Base-by-base conservation (phyloP, 2,888 invertebrate species). In the Molorchus minor region DNA sequence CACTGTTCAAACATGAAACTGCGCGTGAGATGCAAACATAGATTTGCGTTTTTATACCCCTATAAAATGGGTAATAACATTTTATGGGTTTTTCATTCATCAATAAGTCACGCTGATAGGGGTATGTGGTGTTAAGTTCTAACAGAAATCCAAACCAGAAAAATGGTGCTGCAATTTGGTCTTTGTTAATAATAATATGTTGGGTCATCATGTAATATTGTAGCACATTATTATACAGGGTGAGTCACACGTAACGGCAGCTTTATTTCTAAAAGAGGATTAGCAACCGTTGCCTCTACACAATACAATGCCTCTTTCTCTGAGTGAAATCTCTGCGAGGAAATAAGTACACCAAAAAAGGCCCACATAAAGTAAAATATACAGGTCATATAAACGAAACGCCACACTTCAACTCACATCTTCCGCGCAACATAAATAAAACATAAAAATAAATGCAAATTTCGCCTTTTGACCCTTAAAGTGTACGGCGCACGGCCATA, bases 51-150 rank as follows among this genome's bases (percentile, higher is more conserved):
- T 40, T 40, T 40, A 25, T 25, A 25, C 25, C 25, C 25, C 25
- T 5, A 25, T 25, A 25, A 25, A 25, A 3, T 25, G 25, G 25
- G 25, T 8, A 25, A 25, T 25, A 25, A 25, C 8, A 8, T 25
- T 25, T 25, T 25, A 25, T 25, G 8, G 25, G 8, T 7, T 8
- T 40, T 2, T 40, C 38, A 36, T 36, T 16, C 38, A 16, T 10
- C 38, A 21, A 47, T 41, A 53, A 57, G 40, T 51, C 33, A 43
- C 45, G 53, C 52, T 33, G 57, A 53, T 59, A 47, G 41, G 33
- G 53, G 53, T 61, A 54, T 52, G 25, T 25, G 25, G 25, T 25
- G 25, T 25, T 3, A 25, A 25, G n/a, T n/a, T n/a, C n/a, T n/a
- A n/a, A n/a, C n/a, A n/a, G n/a, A 35, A 30, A 30, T 30, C 30